Percentiles rank a stretch among this genome's conserved stretches.
phyloP scores from a whole-genome alignment of 2,888 invertebrate genomes.

The Lithophane socia region DNA sequence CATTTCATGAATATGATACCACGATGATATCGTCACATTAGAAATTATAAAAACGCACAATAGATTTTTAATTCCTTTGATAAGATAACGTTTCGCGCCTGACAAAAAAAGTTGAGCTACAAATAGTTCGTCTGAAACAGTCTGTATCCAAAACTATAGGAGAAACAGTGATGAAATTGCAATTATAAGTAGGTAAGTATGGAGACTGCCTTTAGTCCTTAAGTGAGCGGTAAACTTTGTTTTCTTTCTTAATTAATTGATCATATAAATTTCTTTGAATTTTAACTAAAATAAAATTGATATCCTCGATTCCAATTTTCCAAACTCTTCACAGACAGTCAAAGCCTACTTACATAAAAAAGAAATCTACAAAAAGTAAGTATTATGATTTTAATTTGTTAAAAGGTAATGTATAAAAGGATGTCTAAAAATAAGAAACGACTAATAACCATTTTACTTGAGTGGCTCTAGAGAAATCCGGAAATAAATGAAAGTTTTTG shows the following conservation, averaged over 20 bases:
- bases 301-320: not conserved
- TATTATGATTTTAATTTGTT: not conserved
- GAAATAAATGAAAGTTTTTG: not conserved
- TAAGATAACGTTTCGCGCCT: slow-evolving; percentile 4
- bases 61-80: not conserved
- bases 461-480: not conserved
- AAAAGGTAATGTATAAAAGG: too few relatives aligned
- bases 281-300: not conserved
- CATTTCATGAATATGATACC: not conserved
- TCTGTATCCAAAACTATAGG: slow-evolving; percentile 11
- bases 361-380: not conserved
- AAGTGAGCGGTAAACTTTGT: not conserved
- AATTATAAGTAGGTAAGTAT: not conserved
- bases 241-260: not conserved
- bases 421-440: not conserved
- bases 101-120: not conserved
- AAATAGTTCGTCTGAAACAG: slow-evolving; percentile 7
- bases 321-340: not conserved
- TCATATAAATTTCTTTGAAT: not conserved
- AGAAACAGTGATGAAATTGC: not conserved
- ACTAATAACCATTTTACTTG: not conserved
- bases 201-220: not conserved
- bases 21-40: not conserved
- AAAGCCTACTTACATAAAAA: not conserved
- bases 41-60: not conserved